Conservation (phyloP, 2,113 vertebrate genomes). For the Mustela lutreola region DNA sequence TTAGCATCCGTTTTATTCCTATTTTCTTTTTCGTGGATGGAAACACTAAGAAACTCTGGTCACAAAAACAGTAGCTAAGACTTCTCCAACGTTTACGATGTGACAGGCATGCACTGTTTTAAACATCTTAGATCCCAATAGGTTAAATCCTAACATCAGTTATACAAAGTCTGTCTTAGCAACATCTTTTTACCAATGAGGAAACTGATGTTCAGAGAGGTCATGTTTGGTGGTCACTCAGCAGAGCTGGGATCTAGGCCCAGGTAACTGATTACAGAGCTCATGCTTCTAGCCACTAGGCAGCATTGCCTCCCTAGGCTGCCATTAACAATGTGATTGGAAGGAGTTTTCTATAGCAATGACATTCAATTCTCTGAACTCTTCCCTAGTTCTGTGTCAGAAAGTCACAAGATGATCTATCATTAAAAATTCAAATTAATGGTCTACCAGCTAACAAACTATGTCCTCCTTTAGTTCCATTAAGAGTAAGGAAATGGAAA, state of each 20-base stretch:
- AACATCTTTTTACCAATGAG: background rate
- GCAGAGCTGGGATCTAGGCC: background rate
- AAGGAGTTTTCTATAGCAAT: background rate
- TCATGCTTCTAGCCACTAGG: background rate
- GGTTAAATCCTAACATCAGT: background rate
- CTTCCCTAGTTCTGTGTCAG: background rate
- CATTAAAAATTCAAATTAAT: background rate
- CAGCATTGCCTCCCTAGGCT: background rate
- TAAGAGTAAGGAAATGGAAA: constrained; percentile 46
- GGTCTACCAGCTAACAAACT: background rate
- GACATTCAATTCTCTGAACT: background rate
- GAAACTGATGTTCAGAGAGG: background rate
- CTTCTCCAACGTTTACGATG: background rate
- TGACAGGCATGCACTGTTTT: background rate
- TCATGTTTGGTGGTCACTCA: background rate
- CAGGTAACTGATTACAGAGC: background rate
- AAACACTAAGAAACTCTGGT: background rate
- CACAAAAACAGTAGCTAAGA: background rate
- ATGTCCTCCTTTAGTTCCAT: background rate
- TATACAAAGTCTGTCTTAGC: background rate
- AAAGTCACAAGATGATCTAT: background rate
- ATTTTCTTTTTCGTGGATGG: background rate
- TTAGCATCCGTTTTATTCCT: background rate
- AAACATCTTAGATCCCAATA: background rate
- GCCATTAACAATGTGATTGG: background rate